Evolutionary conservation across 2,888 invertebrate species (phyloP).

Genomic region (Leistus spinibarbis): DNA sequence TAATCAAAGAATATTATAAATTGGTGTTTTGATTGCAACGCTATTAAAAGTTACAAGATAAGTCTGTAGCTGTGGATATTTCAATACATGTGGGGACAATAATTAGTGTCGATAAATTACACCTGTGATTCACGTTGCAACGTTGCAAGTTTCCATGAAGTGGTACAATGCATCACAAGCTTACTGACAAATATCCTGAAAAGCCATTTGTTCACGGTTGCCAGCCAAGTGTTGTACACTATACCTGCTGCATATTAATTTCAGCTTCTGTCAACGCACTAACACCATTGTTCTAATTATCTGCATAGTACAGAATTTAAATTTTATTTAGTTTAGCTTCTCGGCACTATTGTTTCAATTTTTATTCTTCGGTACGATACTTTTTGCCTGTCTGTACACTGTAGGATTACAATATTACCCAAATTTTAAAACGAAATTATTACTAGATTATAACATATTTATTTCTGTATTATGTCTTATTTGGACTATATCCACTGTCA

Average conservation of each 20-base stretch:
- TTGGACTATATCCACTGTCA: no score
- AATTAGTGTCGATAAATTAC: neutral
- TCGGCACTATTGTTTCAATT: no score
- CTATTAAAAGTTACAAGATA: neutral
- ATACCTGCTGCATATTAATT: neutral
- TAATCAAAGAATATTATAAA: no score
- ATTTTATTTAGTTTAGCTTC: no score
- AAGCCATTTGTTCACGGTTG: neutral
- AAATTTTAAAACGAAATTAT: no score
- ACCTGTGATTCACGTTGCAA: neutral
- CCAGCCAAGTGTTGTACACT: neutral
- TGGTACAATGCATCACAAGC: neutral
- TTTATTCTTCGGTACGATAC: no score
- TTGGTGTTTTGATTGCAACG: no score
- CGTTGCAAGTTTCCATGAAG: neutral
- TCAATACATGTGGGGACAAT: neutral
- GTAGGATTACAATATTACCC: no score
- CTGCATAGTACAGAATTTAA: no score
- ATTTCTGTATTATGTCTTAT: no score
- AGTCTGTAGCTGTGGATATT: neutral
- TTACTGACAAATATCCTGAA: neutral
- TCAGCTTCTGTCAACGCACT: neutral
- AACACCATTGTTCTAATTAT: neutral
- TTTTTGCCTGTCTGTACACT: no score
- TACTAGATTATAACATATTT: no score